Conservation (phyloP, 2,888 invertebrate species). For the Cenopis cana region DNA sequence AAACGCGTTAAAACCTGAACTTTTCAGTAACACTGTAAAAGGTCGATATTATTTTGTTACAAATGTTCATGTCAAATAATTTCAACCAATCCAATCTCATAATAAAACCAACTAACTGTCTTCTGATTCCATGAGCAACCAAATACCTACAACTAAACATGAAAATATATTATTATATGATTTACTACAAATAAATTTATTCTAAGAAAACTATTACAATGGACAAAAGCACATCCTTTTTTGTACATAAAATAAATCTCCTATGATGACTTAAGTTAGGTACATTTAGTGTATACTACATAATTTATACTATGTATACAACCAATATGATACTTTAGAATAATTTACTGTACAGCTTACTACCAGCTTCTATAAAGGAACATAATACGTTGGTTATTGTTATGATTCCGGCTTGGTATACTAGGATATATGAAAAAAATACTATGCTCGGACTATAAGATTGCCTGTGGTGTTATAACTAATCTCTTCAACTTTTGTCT, state of each 20-base stretch:
- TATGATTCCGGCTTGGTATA: background rate
- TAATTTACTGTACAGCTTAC: slow-evolving; percentile 36
- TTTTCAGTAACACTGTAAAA: too few relatives aligned
- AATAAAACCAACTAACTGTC: background rate
- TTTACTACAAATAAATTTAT: slow-evolving; percentile 23
- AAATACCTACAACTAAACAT: background rate
- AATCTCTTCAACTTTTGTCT: background rate
- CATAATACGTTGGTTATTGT: background rate
- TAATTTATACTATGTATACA: slow-evolving; percentile 25
- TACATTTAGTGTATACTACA: slow-evolving; percentile 33
- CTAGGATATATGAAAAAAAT: too few relatives aligned
- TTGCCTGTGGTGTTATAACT: background rate
- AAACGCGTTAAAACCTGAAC: too few relatives aligned
- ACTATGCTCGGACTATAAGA: too few relatives aligned
- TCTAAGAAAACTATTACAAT: slow-evolving; percentile 33
- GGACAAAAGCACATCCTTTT: slow-evolving; percentile 42
- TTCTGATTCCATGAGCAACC: too few relatives aligned
- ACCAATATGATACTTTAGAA: slow-evolving; percentile 29
- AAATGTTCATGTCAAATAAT: background rate
- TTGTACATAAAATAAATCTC: slow-evolving; percentile 46
- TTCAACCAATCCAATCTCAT: background rate
- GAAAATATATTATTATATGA: background rate
- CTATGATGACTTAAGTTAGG: slow-evolving; percentile 31
- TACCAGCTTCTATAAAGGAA: slow-evolving; percentile 28
- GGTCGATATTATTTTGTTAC: background rate